Base-by-base conservation (phyloP, 2,113 vertebrate species). In the Lepus europaeus region DNA sequence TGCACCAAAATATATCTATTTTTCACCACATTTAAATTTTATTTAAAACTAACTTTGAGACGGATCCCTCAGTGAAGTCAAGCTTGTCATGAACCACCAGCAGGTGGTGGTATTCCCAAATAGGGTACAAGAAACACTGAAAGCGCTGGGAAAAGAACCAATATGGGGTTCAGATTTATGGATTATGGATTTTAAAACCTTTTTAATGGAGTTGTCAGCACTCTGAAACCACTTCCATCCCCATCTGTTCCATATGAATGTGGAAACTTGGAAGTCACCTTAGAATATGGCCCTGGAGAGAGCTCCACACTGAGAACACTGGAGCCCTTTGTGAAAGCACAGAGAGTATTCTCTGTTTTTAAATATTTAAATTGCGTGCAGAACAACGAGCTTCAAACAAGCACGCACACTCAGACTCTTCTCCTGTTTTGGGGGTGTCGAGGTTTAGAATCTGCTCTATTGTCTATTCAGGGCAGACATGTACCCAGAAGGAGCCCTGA, bases 31-130 rank as follows among this genome's bases (percentile, higher is more conserved):
- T 69, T 89, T 82, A 59, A 20, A 79, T 95, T 96, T 95, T 89
- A 93, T 96, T 74, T 94, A 94, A 92, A 84, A 73, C 56, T 79
- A 89, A 89, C 33, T 95, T 96, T 86, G 76, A 87, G 63, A 90
- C 1, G 0, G 36, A 61, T 70, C 90, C 51, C 66, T 95, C 39
- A 2, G 68, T 56, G 23, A 13, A 61, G 22, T 31, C 1, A 95
- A 61, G 79, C 29, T n/a, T 20, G 59, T 69, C 63, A 6, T 87
- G 77, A 81, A 68, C 89, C 56, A 59, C 96, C 97, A n/a, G 98
- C 96, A 98, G 98, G 97, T 96, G 97, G 97, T 95, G 94, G 94
- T 27, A 91, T 90, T 91, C 95, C 85, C 97, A 97, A 95, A 87
- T 14, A 63, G 91, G 95, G 97, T 0, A 12, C 29, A 68, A 91